Evolutionary conservation across 1,140 invertebrate genomes (phyloP).

Genomic region (Megathymus violae): DNA sequence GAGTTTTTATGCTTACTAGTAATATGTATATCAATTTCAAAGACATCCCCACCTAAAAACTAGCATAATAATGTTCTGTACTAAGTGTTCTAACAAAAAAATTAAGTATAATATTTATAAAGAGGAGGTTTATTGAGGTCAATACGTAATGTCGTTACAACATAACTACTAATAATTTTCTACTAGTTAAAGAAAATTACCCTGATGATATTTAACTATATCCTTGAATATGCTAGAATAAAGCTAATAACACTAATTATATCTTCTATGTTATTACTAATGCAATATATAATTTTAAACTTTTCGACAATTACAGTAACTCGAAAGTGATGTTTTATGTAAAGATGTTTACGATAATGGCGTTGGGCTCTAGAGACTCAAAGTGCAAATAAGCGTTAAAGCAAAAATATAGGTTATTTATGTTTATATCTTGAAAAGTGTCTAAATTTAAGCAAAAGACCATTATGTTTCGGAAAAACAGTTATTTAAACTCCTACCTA

Average conservation of each 20-base stretch:
- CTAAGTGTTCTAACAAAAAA: too few relatives aligned
- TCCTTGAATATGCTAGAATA: not conserved
- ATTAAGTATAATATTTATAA: too few relatives aligned
- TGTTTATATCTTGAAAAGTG: conserved; percentile 16
- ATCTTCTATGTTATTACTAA: not conserved
- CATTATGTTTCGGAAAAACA: conserved; percentile 25
- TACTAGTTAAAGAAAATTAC: too few relatives aligned
- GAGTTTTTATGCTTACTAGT: too few relatives aligned
- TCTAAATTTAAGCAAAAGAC: conserved; percentile 26
- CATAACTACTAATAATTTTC: too few relatives aligned
- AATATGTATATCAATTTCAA: too few relatives aligned
- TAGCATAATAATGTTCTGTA: too few relatives aligned
- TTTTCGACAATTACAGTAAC: conserved; percentile 13
- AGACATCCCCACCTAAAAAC: too few relatives aligned
- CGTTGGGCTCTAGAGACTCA: conserved; percentile 17
- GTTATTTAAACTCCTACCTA: conserved; percentile 14
- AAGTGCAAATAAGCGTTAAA: conserved; percentile 34
- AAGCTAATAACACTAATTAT: not conserved
- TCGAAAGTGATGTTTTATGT: conserved; percentile 30
- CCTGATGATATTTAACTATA: too few relatives aligned
- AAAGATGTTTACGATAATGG: conserved; percentile 32
- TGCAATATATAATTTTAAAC: conserved; percentile 5
- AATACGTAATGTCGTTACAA: too few relatives aligned
- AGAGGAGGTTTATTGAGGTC: too few relatives aligned
- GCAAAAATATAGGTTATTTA: conserved; percentile 33